Evolutionary conservation across 2,888 invertebrate genomes (phyloP).

Genomic region (Zhengitettix transpicula): DNA sequence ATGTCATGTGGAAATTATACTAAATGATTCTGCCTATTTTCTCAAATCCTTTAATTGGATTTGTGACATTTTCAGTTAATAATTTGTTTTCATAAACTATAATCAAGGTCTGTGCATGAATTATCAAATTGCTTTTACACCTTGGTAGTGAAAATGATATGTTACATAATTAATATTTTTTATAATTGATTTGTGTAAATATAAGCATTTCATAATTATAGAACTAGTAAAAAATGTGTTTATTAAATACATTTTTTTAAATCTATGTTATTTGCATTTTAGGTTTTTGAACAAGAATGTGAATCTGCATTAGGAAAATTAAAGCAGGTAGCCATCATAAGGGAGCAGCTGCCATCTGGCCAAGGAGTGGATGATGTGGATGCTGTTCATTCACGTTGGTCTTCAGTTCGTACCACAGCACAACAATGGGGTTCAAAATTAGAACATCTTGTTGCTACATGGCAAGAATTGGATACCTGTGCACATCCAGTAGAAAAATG

Average conservation of each 20-base stretch:
- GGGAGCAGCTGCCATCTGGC: conserved; percentile 57
- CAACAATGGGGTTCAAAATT: conserved; percentile 61
- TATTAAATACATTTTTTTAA: background rate
- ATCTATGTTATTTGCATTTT: background rate
- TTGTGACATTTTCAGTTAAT: no score
- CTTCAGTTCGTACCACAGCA: conserved; percentile 64
- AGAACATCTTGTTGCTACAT: conserved; percentile 60
- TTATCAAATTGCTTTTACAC: no score
- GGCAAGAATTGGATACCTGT: conserved; percentile 68
- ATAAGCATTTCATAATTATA: no score
- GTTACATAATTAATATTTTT: no score
- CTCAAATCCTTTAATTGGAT: no score
- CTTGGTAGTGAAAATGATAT: no score
- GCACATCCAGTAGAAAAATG: conserved; percentile 61
- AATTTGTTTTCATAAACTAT: no score
- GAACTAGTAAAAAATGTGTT: no score
- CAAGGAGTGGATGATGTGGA: conserved; percentile 33
- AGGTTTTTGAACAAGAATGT: conserved; percentile 58
- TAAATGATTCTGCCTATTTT: no score
- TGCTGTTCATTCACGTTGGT: conserved; percentile 24
- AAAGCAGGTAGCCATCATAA: conserved; percentile 53
- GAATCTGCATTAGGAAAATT: conserved; percentile 58
- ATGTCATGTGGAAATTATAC: no score
- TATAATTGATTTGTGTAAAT: no score
- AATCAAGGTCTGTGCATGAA: no score